Conservation (phyloP, 2,797 vertebrate species). For the Phoebastria nigripes region DNA sequence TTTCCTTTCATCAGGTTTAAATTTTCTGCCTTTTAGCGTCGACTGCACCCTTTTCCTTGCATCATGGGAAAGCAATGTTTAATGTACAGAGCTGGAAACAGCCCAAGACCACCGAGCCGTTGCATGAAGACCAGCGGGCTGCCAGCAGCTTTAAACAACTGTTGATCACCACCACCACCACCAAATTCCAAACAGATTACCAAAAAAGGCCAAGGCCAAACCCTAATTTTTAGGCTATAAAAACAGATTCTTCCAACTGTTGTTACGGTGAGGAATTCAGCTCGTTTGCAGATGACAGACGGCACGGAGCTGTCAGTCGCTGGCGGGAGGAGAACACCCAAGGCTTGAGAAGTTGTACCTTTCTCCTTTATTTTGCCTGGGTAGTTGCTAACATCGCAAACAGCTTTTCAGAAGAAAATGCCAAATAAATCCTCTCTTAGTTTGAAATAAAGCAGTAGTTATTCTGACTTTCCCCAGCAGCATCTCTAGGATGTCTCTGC, state of each 20-base stretch:
- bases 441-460: not conserved
- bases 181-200: constrained; percentile 58
- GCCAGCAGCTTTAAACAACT: constrained; percentile 54
- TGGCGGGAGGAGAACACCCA: not conserved
- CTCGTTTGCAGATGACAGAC: constrained; percentile 11
- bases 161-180: constrained; percentile 29
- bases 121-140: not conserved
- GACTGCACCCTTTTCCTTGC: constrained; percentile 52
- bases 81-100: constrained; percentile 51
- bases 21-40: constrained; percentile 53
- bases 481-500: not conserved
- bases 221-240: not conserved
- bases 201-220: constrained; percentile 38
- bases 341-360: not conserved
- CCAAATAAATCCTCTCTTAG: not conserved
- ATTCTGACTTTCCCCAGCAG: not conserved
- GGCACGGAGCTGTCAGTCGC: not conserved
- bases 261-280: not conserved
- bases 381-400: not conserved
- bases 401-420: constrained; percentile 6
- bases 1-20: constrained; percentile 65
- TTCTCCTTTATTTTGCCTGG: constrained; percentile 1
- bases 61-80: constrained; percentile 56
- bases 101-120: constrained; percentile 41
- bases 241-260: constrained; percentile 44